Evolutionary conservation across 2,113 vertebrate species (phyloP).

Genomic region (Psettodes erumei): DNA sequence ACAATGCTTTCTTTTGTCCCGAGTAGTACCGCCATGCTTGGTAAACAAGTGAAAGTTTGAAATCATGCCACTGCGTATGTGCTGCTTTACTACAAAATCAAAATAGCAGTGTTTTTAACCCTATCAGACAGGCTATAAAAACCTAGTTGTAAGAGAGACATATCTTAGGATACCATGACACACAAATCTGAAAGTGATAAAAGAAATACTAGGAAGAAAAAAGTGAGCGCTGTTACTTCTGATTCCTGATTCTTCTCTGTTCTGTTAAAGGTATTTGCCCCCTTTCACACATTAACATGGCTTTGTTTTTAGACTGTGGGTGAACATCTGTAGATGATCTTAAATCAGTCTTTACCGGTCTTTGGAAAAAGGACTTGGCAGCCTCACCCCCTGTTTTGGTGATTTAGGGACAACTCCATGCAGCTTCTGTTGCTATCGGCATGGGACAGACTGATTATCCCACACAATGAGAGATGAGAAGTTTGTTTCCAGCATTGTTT

Average conservation of each 20-base stretch:
- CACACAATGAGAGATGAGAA: background rate
- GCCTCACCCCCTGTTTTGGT: background rate
- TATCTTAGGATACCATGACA: too few species aligned
- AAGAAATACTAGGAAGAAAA: background rate
- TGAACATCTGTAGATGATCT: conserved; percentile 41
- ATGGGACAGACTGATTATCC: background rate
- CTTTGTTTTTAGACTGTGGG: conserved; percentile 9
- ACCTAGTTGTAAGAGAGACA: too few species aligned
- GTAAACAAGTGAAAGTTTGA: background rate
- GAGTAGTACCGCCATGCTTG: too few species aligned
- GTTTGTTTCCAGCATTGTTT: conserved; percentile 12
- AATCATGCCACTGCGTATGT: background rate
- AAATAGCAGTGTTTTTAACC: background rate
- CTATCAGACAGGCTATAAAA: background rate
- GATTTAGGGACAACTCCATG: background rate
- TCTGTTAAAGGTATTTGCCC: background rate
- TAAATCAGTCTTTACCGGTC: conserved; percentile 13
- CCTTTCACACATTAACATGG: background rate
- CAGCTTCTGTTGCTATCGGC: background rate
- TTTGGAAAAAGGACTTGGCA: background rate
- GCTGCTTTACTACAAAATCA: background rate
- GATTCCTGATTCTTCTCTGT: background rate
- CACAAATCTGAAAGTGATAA: background rate
- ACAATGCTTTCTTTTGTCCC: background rate
- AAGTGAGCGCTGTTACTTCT: background rate